These are phyloP conservation scores for Bungarus multicinctus DNA, from an alignment of 2,113 vertebrate species.

Conservation along the genomic window DNA sequence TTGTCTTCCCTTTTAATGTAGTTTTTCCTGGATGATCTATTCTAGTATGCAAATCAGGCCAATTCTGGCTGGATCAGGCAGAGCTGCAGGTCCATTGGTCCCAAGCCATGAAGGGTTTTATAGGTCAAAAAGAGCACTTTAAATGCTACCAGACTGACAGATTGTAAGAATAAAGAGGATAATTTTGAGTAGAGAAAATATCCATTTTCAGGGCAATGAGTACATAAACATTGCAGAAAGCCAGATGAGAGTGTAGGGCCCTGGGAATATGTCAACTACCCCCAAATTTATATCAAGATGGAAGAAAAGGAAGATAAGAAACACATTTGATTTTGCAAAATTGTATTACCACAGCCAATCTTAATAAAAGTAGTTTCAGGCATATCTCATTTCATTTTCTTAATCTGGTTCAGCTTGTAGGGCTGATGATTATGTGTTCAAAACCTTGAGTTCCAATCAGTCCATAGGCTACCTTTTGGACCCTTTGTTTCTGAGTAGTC, in stretches of 20 bases:
- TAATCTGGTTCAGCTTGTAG: not conserved
- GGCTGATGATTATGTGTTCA: not conserved
- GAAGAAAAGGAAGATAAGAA: not conserved
- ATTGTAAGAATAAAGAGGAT: not conserved
- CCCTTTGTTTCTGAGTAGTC: not conserved
- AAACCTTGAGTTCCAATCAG: not conserved
- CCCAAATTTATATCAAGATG: not conserved
- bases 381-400: not conserved
- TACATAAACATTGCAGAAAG: not conserved
- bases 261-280: not conserved
- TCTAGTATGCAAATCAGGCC: too few relatives aligned
- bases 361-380: not conserved
- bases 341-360: not conserved
- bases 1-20: too few relatives aligned
- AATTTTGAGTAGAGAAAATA: not conserved
- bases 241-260: not conserved
- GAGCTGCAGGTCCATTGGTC: not conserved
- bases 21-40: too few relatives aligned
- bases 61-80: too few relatives aligned
- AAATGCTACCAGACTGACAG: not conserved
- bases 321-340: not conserved
- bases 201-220: not conserved
- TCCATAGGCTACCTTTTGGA: not conserved
- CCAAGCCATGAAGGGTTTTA: not conserved
- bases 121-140: not conserved